Conservation (phyloP, 2,113 vertebrate genomes). For the Silurus glanis region DNA sequence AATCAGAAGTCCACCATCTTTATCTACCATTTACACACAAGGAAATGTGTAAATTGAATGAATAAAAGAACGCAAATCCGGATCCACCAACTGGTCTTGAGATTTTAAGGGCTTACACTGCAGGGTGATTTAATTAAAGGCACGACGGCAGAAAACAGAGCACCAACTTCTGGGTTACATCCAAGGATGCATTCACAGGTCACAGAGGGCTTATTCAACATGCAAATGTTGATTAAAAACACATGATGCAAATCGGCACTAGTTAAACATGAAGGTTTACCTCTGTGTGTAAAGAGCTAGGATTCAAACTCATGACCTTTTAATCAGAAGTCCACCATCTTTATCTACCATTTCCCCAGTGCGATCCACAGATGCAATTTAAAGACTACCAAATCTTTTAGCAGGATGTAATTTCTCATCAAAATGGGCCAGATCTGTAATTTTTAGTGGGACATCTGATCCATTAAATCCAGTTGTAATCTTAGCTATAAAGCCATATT, state of each 20-base stretch:
- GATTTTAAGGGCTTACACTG: background rate
- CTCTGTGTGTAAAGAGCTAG: background rate
- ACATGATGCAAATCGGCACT: background rate
- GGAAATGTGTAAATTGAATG: background rate
- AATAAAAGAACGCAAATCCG: background rate
- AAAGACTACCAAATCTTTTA: background rate
- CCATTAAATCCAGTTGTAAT: background rate
- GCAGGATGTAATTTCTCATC: background rate
- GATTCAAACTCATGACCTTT: no score
- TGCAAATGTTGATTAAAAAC: slow-evolving; percentile 28
- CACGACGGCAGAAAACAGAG: slow-evolving; percentile 5
- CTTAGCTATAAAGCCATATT: background rate
- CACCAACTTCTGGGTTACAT: slow-evolving; percentile 10
- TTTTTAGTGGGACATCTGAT: background rate
- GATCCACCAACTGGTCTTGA: background rate
- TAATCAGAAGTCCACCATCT: no score
- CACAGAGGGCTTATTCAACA: slow-evolving; percentile 15
- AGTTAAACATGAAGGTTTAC: background rate
- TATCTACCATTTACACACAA: background rate
- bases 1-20: no score
- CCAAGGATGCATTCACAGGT: background rate
- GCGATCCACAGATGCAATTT: background rate
- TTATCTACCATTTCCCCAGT: no score
- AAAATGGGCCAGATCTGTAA: background rate
- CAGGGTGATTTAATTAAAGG: slow-evolving; percentile 32